Evolutionary conservation across 2,797 vertebrate genomes (phyloP).

Genomic region (Gambelia wislizenii): DNA sequence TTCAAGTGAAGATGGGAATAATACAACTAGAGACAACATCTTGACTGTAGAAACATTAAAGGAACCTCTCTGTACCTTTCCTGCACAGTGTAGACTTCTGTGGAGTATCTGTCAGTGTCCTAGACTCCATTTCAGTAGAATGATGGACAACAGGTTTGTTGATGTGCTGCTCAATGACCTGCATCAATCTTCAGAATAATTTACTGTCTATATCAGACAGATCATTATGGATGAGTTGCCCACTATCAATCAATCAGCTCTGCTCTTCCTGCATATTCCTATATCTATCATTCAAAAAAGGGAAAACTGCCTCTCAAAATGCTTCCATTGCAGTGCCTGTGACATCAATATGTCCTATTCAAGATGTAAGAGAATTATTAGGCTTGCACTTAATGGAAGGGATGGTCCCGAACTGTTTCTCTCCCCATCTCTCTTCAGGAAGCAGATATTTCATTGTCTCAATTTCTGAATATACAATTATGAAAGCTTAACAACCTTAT

Average conservation of each 20-base stretch:
- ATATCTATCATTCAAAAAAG: constrained; percentile 69
- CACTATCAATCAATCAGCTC: constrained; percentile 74
- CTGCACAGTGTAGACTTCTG: constrained; percentile 28
- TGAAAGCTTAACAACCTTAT: background rate
- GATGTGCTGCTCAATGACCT: constrained; percentile 76
- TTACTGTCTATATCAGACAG: constrained; percentile 74
- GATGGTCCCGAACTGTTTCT: background rate
- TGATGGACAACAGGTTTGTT: constrained; percentile 74
- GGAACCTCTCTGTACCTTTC: constrained; percentile 43
- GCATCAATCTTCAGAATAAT: constrained; percentile 78
- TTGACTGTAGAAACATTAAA: background rate
- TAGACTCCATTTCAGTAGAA: constrained; percentile 58
- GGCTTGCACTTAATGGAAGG: constrained; percentile 27
- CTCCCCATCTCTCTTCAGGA: background rate
- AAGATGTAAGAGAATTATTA: constrained; percentile 63
- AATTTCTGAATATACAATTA: background rate
- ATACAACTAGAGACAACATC: background rate
- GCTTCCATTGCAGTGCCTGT: constrained; percentile 58
- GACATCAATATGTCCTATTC: constrained; percentile 38
- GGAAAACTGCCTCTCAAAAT: constrained; percentile 56
- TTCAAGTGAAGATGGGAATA: background rate
- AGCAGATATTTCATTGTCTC: constrained; percentile 20
- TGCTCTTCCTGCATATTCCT: constrained; percentile 75
- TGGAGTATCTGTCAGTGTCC: constrained; percentile 54
- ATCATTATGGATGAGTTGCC: constrained; percentile 75